Evolutionary conservation across 1,140 invertebrate genomes (phyloP).

Genomic region (Drosophila sechellia): DNA sequence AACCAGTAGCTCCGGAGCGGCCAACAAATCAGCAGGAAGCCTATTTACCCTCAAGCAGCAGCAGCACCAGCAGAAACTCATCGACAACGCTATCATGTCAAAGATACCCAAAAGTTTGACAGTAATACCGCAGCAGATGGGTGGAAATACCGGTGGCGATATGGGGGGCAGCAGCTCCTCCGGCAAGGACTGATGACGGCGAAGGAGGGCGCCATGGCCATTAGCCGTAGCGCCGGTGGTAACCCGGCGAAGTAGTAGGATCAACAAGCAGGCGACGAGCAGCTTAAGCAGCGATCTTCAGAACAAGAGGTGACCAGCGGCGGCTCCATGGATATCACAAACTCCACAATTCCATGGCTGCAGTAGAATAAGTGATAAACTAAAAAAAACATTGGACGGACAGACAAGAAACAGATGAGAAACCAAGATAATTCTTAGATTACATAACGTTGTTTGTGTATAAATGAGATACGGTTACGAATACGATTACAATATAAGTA

Average conservation of each 20-base stretch:
- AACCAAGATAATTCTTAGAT: conserved; percentile 46
- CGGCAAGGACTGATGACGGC: conserved; percentile 40
- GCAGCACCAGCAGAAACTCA: conserved; percentile 71
- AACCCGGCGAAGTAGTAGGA: conserved; percentile 31
- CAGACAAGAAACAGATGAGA: conserved; percentile 10
- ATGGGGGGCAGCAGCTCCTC: neutral
- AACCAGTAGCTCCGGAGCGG: conserved; percentile 15
- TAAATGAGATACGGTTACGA: conserved; percentile 29
- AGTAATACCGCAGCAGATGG: conserved; percentile 88
- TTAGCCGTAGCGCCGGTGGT: conserved; percentile 1
- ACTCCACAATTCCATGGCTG: conserved; percentile 20
- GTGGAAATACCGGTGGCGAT: conserved; percentile 7
- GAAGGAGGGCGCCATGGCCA: conserved; percentile 8
- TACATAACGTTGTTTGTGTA: conserved; percentile 52
- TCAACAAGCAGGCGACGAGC: conserved; percentile 7
- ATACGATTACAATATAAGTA: conserved; percentile 35
- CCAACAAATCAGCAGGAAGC: conserved; percentile 4
- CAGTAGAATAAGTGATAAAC: conserved; percentile 18
- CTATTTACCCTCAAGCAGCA: conserved; percentile 31
- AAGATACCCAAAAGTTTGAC: conserved; percentile 91
- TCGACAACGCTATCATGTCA: conserved; percentile 86
- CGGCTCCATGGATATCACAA: conserved; percentile 31
- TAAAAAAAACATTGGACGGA: neutral
- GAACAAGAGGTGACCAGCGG: conserved; percentile 11
- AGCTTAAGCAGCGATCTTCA: conserved; percentile 9